Conservation (phyloP, 37 sponge, comb jelly and placozoan genomes). For the Chondrosia reniformis region DNA sequence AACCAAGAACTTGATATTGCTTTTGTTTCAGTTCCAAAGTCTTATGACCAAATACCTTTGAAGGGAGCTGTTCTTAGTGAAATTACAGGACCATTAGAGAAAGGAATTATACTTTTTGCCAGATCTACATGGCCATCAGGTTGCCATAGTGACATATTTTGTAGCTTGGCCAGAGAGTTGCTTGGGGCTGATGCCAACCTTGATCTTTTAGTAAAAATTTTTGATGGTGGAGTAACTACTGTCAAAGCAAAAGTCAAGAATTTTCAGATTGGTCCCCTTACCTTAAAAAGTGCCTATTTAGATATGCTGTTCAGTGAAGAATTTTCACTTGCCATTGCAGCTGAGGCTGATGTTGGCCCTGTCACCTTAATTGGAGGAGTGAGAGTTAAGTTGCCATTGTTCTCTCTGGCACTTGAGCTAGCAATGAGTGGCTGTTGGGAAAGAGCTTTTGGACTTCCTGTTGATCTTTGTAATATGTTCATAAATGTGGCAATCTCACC, state of each 20-base stretch:
- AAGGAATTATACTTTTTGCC: constrained; percentile 7
- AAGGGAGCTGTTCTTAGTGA: background rate
- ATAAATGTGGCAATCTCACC: background rate
- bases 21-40: background rate
- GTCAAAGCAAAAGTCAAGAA: constrained; percentile 3
- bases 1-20: background rate
- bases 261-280: constrained; percentile 3
- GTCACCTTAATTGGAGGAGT: background rate
- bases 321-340: constrained; percentile 21
- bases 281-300: constrained; percentile 7
- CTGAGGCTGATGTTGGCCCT: background rate
- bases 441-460: background rate
- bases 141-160: constrained; percentile 19
- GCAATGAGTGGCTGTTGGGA: background rate
- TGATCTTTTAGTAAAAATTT: background rate
- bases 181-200: constrained; percentile 23
- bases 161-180: background rate
- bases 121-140: background rate
- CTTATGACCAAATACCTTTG: background rate
- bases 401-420: background rate
- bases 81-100: background rate
- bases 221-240: background rate
- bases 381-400: background rate
- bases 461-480: constrained; percentile 23
- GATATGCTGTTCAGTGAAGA: background rate